Conservation (phyloP, 2,797 vertebrate species). For the Anguilla megastoma region DNA sequence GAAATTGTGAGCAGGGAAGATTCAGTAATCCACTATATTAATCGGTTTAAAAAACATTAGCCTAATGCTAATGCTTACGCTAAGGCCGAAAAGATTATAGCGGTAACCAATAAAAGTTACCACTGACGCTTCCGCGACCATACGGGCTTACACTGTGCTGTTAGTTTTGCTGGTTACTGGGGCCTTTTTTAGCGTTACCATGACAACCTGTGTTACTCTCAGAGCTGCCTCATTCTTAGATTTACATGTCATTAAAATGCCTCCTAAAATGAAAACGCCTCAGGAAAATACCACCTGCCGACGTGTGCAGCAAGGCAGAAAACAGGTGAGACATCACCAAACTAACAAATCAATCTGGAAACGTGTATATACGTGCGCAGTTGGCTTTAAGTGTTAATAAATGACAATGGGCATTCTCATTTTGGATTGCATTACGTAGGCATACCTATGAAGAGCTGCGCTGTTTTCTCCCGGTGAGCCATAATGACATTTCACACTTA, state of each 20-base stretch:
- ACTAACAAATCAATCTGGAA: not conserved
- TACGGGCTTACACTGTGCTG: not conserved
- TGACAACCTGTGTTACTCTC: not conserved
- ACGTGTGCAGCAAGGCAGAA: not conserved
- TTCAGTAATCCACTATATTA: slow-evolving; percentile 3
- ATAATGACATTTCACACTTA: not conserved
- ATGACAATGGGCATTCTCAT: not conserved
- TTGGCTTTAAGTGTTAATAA: not conserved
- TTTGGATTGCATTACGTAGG: not conserved
- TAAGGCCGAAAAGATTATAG: not conserved
- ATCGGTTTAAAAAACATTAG: not conserved
- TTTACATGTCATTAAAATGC: not conserved
- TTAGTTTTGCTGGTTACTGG: not conserved
- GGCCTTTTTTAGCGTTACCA: not conserved
- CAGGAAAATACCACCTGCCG: not conserved
- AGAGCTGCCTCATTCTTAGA: not conserved
- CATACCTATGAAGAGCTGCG: not conserved
- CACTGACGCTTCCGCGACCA: not conserved
- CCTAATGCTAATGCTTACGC: not conserved
- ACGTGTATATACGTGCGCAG: not conserved
- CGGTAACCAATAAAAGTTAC: not conserved
- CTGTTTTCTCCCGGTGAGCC: not conserved
- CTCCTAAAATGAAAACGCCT: not conserved
- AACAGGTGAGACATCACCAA: not conserved
- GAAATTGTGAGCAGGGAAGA: not conserved